Percentiles rank a stretch among this genome's conserved stretches.
Conservation (phyloP, 2,797 vertebrate species). For the Prionace glauca region DNA sequence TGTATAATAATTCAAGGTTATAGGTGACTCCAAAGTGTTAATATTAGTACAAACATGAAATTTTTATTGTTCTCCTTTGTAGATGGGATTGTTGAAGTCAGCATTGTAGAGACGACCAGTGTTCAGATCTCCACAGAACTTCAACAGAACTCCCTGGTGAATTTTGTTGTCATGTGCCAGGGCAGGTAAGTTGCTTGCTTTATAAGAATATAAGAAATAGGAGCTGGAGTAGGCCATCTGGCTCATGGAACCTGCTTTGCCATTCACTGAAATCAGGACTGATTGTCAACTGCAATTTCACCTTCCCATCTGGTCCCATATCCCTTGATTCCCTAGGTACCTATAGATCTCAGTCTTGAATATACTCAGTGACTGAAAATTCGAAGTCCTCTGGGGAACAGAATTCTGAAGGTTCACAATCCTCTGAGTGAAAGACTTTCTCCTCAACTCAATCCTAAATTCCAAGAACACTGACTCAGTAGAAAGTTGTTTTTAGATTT, state of each 20-base stretch:
- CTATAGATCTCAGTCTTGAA: background rate
- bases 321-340: background rate
- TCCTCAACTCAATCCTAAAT: background rate
- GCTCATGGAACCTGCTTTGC: background rate
- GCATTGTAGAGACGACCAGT: conserved; percentile 58
- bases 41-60: background rate
- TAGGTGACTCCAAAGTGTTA: background rate
- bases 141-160: conserved; percentile 64
- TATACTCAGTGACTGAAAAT: background rate
- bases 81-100: conserved; percentile 68
- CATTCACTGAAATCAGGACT: background rate
- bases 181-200: conserved; percentile 64
- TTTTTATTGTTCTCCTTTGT: conserved; percentile 46
- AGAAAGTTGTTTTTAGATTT: background rate
- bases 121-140: conserved; percentile 58
- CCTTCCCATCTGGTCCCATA: background rate
- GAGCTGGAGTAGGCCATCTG: background rate
- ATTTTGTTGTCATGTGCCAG: conserved; percentile 77
- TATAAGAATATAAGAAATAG: background rate
- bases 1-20: too few species aligned
- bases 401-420: background rate
- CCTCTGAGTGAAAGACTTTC: background rate
- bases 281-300: background rate
- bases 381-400: background rate
- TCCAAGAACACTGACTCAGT: background rate